phyloP scores from a whole-genome alignment of 1,140 invertebrate genomes.

The Drosophila kanapiae region DNA sequence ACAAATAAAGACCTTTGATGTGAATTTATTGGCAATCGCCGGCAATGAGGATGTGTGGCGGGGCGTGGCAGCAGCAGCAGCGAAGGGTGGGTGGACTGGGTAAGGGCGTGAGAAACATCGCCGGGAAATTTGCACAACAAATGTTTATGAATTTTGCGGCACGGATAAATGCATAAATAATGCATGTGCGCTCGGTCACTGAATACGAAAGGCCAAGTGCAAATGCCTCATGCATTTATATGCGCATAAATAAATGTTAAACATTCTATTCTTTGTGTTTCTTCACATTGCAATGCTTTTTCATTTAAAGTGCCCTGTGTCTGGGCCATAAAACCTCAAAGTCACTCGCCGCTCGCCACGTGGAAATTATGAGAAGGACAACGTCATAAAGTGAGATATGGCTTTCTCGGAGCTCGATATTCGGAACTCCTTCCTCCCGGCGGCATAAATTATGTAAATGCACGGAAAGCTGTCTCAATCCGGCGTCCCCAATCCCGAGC shows the following conservation, averaged over 20 bases:
- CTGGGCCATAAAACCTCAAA: conserved; percentile 51
- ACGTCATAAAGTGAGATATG: conserved; percentile 77
- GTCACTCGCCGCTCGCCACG: conserved; percentile 66
- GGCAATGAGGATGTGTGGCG: conserved; percentile 22
- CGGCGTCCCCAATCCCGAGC: background rate
- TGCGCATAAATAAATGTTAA: conserved; percentile 66
- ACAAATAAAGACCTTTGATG: conserved; percentile 84
- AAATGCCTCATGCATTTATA: conserved; percentile 56
- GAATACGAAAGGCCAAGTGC: conserved; percentile 54
- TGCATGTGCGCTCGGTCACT: conserved; percentile 43
- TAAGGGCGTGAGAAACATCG: conserved; percentile 68
- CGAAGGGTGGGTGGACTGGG: background rate
- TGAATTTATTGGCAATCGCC: conserved; percentile 79
- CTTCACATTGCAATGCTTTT: conserved; percentile 57
- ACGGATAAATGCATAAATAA: conserved; percentile 75
- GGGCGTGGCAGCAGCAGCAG: background rate
- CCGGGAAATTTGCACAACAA: conserved; percentile 79
- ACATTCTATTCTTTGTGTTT: conserved; percentile 33
- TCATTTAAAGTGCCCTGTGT: conserved; percentile 44
- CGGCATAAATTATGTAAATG: conserved; percentile 78
- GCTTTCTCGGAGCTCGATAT: conserved; percentile 41
- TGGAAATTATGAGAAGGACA: conserved; percentile 73
- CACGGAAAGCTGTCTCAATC: conserved; percentile 30
- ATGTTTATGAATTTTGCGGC: conserved; percentile 75
- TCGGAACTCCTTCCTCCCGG: conserved; percentile 13